phyloP scores from a whole-genome alignment of 2,797 vertebrate species.

The Selene dorsalis region DNA sequence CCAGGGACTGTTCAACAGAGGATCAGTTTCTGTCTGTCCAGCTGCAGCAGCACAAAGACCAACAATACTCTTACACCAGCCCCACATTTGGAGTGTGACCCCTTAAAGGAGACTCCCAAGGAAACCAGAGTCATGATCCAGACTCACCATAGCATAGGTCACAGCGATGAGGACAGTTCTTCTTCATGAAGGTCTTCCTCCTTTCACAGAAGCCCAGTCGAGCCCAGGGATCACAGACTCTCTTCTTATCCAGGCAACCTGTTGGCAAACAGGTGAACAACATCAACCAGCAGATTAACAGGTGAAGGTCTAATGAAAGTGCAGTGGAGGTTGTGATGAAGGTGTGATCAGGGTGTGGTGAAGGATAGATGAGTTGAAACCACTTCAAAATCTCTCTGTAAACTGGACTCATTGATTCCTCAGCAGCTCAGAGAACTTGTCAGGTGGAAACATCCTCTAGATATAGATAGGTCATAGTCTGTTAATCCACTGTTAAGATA shows the following conservation, averaged over 20 bases:
- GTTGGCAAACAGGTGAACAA: background rate
- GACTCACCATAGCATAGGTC: slow-evolving; percentile 83
- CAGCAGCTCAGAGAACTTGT: too few relatives aligned
- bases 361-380: too few relatives aligned
- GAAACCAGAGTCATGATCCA: background rate
- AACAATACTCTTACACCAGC: background rate
- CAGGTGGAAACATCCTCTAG: too few relatives aligned
- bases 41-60: background rate
- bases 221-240: slow-evolving; percentile 86
- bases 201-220: slow-evolving; percentile 84
- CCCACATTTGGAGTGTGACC: background rate
- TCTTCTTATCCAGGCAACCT: slow-evolving; percentile 87
- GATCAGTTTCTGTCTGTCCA: background rate
- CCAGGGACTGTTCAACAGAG: background rate
- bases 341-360: too few relatives aligned
- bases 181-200: slow-evolving; percentile 85
- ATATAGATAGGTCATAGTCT: too few relatives aligned
- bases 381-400: too few relatives aligned
- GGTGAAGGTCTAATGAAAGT: too few relatives aligned
- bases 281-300: background rate
- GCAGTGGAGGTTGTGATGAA: too few relatives aligned
- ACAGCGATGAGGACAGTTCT: slow-evolving; percentile 85
- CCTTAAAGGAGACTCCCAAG: background rate
- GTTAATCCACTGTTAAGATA: too few relatives aligned
- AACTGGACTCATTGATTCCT: too few relatives aligned